Evolutionary conservation across 2,888 invertebrate genomes (phyloP).

Genomic region (Lamproptera curius): DNA sequence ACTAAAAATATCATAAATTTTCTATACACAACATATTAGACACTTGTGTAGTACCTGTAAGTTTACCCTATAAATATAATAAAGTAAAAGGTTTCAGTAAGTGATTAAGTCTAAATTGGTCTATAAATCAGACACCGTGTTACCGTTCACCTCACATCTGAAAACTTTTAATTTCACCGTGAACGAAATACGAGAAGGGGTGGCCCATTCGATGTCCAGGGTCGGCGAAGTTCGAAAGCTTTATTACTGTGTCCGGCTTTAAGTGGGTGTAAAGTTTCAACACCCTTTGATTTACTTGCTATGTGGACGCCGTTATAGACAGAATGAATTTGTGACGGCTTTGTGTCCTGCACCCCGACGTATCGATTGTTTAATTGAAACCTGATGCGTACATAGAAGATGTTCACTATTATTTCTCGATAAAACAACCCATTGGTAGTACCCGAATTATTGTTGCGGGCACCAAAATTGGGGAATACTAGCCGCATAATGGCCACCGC

Average conservation of each 20-base stretch:
- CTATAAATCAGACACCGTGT: conserved; percentile 29
- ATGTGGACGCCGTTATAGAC: conserved; percentile 55
- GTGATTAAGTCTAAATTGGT: conserved; percentile 8
- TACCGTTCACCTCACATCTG: conserved; percentile 45
- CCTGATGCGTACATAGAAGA: conserved; percentile 11
- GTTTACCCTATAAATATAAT: neutral
- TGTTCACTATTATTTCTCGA: conserved; percentile 10
- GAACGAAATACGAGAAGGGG: conserved; percentile 67
- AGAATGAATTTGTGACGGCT: conserved; percentile 58
- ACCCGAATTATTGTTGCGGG: conserved; percentile 28
- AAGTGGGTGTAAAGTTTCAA: conserved; percentile 79
- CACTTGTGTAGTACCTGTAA: too few species aligned
- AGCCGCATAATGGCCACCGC: conserved; percentile 66
- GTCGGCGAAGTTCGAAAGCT: conserved; percentile 74
- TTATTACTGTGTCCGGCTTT: conserved; percentile 78
- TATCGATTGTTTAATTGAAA: conserved; percentile 18
- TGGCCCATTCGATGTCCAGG: conserved; percentile 71
- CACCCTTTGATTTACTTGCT: conserved; percentile 78
- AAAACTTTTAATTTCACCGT: conserved; percentile 67
- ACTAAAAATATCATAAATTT: too few species aligned
- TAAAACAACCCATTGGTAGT: conserved; percentile 15
- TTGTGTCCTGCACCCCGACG: conserved; percentile 32
- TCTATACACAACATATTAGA: too few species aligned
- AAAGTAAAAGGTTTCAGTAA: conserved; percentile 4
- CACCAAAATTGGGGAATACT: conserved; percentile 51